Evolutionary conservation across 2,888 invertebrate genomes (phyloP).

Genomic region (Nemurella pictetii): DNA sequence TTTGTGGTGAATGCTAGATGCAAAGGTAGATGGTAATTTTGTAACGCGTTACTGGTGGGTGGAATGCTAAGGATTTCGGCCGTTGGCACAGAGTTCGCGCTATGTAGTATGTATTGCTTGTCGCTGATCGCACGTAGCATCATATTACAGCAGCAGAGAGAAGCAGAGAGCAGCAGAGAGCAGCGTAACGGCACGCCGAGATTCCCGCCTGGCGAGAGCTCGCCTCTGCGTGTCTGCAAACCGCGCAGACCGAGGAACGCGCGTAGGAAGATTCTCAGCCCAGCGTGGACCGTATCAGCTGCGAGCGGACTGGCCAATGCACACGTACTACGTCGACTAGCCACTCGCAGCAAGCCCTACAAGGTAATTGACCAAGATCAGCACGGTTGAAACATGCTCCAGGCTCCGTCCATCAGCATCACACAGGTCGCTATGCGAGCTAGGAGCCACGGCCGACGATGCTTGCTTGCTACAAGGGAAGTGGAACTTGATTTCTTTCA

Average conservation of each 20-base stretch:
- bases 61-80: neutral
- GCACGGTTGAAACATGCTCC: no score
- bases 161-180: no score
- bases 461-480: neutral
- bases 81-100: neutral
- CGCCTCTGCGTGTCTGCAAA: no score
- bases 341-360: neutral
- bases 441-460: neutral
- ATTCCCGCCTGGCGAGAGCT: no score
- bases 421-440: neutral
- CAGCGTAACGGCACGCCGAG: no score
- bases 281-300: neutral
- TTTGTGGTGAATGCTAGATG: neutral
- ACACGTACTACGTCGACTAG: no score
- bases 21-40: neutral
- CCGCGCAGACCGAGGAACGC: no score
- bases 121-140: neutral
- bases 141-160: neutral
- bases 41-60: neutral
- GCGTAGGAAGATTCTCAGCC: neutral
- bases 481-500: neutral
- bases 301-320: neutral
- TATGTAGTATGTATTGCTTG: no score
- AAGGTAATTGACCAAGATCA: neutral
- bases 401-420: neutral